Percentiles rank a stretch among this genome's conserved stretches.
Evolutionary conservation across 2,797 vertebrate species (phyloP).

Genomic region (Tarsius wallacei): DNA sequence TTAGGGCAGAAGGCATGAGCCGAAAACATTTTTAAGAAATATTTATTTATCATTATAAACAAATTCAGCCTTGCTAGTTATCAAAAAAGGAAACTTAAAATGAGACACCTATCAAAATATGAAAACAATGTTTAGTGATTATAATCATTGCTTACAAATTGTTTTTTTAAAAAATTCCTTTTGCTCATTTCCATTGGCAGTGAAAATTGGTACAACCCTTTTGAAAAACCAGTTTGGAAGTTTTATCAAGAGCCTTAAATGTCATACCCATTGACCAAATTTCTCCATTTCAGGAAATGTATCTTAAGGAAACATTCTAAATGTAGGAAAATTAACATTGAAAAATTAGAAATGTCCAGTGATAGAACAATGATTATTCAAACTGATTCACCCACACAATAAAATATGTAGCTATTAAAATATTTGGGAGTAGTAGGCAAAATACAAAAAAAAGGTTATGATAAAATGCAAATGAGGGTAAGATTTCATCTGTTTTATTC

Average conservation of each 20-base stretch:
- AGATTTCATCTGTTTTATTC: not conserved
- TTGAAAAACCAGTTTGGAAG: constrained; percentile 54
- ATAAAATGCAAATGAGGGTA: not conserved
- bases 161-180: not conserved
- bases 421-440: not conserved
- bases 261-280: constrained; percentile 18
- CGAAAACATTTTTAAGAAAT: not conserved
- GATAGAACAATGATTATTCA: constrained; percentile 3
- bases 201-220: not conserved
- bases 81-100: constrained; percentile 16
- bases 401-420: constrained; percentile 37
- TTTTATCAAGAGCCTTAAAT: not conserved
- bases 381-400: not conserved
- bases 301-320: constrained; percentile 57
- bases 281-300: constrained; percentile 38
- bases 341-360: constrained; percentile 39
- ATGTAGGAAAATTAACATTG: constrained; percentile 1
- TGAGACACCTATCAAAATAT: not conserved
- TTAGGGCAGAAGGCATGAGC: not conserved
- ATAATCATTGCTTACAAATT: not conserved
- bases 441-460: constrained; percentile 36
- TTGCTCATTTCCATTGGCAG: constrained; percentile 29
- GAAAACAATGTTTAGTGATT: not conserved
- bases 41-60: not conserved
- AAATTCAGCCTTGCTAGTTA: not conserved